Evolutionary conservation across 2,113 vertebrate species (phyloP).

Genomic region (Rhombomys opimus): DNA sequence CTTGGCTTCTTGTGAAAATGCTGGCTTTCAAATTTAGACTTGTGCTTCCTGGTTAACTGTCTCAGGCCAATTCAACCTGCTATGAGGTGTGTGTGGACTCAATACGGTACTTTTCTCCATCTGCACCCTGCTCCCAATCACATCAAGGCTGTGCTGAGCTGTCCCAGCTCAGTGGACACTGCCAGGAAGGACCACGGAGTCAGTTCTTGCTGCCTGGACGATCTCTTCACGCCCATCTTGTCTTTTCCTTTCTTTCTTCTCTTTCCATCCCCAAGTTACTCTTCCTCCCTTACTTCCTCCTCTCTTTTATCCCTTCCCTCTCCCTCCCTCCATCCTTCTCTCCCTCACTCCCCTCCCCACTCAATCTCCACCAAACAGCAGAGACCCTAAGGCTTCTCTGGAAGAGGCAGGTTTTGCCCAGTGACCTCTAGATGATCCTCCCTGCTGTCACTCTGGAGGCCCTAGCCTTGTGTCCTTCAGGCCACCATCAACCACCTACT

Average conservation of each 20-base stretch:
- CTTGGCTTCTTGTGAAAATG: no score
- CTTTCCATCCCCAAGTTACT: not conserved
- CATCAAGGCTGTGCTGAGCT: no score
- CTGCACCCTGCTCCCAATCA: not conserved
- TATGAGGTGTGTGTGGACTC: accelerated
- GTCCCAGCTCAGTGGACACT: not conserved
- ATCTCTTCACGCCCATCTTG: accelerated
- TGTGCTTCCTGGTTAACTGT: not conserved
- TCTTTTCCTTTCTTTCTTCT: no score
- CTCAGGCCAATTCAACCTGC: not conserved
- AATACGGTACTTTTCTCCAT: not conserved
- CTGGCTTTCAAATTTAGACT: not conserved
- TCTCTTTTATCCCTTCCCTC: accelerated
- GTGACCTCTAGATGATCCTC: not conserved
- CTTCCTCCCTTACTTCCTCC: accelerated
- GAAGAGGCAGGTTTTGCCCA: not conserved
- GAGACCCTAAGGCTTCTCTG: accelerated
- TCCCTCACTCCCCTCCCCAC: accelerated
- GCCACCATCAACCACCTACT: not conserved
- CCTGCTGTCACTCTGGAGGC: accelerated
- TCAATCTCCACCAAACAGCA: accelerated
- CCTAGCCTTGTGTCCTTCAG: not conserved
- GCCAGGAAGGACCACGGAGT: no score
- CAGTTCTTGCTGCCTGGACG: accelerated
- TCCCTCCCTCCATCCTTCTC: accelerated